Conservation (phyloP, 1,140 invertebrate genomes). For the Brachionus manjavacas region DNA sequence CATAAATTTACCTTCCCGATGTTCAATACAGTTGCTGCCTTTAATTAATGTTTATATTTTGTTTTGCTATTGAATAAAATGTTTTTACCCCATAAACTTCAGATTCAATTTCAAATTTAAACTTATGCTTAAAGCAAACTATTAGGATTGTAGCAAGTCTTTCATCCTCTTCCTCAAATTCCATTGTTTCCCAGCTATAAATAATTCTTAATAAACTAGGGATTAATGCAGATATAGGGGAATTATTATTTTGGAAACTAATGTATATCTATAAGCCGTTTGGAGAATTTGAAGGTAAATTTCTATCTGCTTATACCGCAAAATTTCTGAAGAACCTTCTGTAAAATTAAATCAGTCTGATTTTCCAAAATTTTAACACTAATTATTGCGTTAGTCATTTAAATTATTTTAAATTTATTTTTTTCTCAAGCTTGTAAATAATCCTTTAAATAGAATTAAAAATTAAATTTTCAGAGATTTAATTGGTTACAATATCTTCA, state of each 20-base stretch:
- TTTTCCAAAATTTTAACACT: not conserved
- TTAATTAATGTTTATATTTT: not conserved
- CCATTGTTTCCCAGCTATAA: too few relatives aligned
- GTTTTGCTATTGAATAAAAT: not conserved
- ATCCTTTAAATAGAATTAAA: not conserved
- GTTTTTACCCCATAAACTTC: not conserved
- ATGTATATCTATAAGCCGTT: too few relatives aligned
- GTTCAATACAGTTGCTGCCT: not conserved
- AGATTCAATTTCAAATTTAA: not conserved
- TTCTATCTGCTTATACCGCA: not conserved
- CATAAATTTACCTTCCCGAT: not conserved
- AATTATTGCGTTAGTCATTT: not conserved
- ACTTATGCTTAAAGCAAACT: not conserved
- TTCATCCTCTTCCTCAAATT: not conserved
- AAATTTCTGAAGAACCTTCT: not conserved
- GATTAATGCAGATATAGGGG: too few relatives aligned
- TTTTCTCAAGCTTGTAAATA: not conserved
- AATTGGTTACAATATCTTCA: not conserved
- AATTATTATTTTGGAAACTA: too few relatives aligned
- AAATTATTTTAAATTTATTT: not conserved
- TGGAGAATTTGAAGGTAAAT: too few relatives aligned
- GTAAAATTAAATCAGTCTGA: not conserved
- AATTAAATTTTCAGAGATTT: not conserved
- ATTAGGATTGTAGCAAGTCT: not conserved
- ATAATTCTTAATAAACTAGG: too few relatives aligned